Conservation (phyloP, 2,888 invertebrate species). For the Meteorus cinctellus region DNA sequence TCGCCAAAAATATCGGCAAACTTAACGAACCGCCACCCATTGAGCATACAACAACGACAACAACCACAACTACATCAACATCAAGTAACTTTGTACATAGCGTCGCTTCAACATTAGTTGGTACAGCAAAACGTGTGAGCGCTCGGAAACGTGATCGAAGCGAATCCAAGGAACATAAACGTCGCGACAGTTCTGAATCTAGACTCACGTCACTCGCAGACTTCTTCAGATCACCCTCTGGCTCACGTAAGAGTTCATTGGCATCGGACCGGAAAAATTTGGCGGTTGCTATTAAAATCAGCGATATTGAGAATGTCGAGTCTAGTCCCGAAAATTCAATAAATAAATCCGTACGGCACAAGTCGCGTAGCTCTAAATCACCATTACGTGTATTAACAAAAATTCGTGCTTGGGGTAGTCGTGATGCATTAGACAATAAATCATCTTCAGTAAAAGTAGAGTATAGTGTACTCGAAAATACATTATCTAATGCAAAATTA, state of each 20-base stretch:
- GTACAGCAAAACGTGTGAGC: slow-evolving; percentile 66
- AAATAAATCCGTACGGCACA: slow-evolving; percentile 59
- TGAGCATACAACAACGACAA: slow-evolving; percentile 23
- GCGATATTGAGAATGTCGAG: slow-evolving; percentile 64
- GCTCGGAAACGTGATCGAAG: slow-evolving; percentile 69
- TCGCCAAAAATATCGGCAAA: not conserved
- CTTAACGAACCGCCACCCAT: slow-evolving; percentile 18
- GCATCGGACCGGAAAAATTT: slow-evolving; percentile 67
- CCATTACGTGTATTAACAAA: slow-evolving; percentile 68
- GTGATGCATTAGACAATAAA: slow-evolving; percentile 65
- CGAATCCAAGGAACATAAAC: slow-evolving; percentile 69
- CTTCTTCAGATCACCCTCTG: slow-evolving; percentile 70
- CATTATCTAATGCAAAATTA: slow-evolving; percentile 61
- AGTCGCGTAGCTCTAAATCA: slow-evolving; percentile 68
- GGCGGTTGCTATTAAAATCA: slow-evolving; percentile 61
- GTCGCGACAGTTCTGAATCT: slow-evolving; percentile 70
- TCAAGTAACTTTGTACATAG: slow-evolving; percentile 61
- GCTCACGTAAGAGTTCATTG: slow-evolving; percentile 69
- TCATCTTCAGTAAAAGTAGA: slow-evolving; percentile 59
- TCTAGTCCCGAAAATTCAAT: slow-evolving; percentile 69
- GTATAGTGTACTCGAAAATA: slow-evolving; percentile 64
- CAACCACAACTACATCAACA: not conserved
- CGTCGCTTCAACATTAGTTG: slow-evolving; percentile 65
- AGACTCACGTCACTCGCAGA: slow-evolving; percentile 67
- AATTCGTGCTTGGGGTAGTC: slow-evolving; percentile 68